A percentile compares a stretch with the other conserved stretches of the same genome.
Evolutionary conservation across 92 coral and sea anemone species (phyloP).

Genomic region (Phymanthus crucifer): DNA sequence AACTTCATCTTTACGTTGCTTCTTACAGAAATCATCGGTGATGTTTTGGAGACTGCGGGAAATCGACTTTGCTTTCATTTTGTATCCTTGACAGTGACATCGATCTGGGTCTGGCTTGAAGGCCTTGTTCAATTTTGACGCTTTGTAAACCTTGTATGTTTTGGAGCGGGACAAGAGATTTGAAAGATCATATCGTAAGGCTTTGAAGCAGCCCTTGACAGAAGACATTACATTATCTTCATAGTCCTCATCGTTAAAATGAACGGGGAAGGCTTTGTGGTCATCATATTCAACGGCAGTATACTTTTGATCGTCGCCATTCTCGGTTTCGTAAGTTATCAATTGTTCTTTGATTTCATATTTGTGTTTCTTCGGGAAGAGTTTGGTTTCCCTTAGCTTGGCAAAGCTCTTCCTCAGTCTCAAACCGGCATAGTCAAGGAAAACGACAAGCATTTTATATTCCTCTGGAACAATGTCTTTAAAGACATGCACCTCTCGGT

Average conservation of each 20-base stretch:
- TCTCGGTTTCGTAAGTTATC: conserved; percentile 1
- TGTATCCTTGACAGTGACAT: conserved; percentile 22
- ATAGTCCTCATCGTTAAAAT: conserved; percentile 5
- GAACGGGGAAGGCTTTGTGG: not conserved
- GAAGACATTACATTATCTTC: conserved; percentile 56
- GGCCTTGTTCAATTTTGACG: conserved; percentile 8
- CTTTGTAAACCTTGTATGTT: conserved; percentile 54
- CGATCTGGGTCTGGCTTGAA: not conserved
- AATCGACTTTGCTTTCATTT: conserved; percentile 21
- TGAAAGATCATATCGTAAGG: conserved; percentile 46
- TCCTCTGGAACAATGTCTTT: conserved; percentile 60
- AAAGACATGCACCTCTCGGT: conserved; percentile 68
- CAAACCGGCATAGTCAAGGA: conserved; percentile 66
- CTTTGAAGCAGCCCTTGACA: conserved; percentile 51
- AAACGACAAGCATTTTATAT: conserved; percentile 65
- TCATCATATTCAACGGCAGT: conserved; percentile 44
- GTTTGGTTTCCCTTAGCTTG: conserved; percentile 44
- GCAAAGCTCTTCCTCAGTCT: conserved; percentile 45
- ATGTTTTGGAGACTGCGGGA: conserved; percentile 33
- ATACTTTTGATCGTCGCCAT: conserved; percentile 41
- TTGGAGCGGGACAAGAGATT: conserved; percentile 33
- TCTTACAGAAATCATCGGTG: conserved; percentile 16
- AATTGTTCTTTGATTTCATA: conserved; percentile 50
- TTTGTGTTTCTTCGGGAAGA: conserved; percentile 60
- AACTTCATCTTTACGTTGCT: not conserved